Evolutionary conservation across 2,797 vertebrate species (phyloP), one percentile per base, ranked within the genome.

Genomic region (Bothrops alternatus): DNA sequence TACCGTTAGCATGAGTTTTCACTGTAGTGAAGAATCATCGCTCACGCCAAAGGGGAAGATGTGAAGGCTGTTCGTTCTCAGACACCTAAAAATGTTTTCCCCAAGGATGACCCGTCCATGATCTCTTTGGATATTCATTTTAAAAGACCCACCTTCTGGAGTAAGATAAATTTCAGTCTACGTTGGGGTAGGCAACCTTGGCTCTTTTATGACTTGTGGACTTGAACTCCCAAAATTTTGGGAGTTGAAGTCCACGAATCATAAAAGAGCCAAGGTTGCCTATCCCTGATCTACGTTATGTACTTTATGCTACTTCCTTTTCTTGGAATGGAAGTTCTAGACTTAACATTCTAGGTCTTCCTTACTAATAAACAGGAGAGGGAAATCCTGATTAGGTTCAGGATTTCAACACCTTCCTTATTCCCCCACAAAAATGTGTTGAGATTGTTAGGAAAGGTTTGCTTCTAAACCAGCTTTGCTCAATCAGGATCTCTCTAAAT

Each of bases 381-480:
- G 2, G n/a, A 95, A 95, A 94, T 92, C n/a, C 58, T 89, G 88
- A 93, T 94, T 93, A 90, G 85, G 93, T 65, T 23, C 56, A 69
- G 61, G 32, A 20, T n/a, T 60, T 90, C 25, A 57, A 93, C 61
- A 57, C 0, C 14, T 56, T 87, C 90, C 25, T 47, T 25, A 0
- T 4, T 8, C 16, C 32, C 26, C 60, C 94, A 42, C 32, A 78
- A 92, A 85, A 0, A 57, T 69, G 93, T 60, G 55, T 53, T 86
- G 85, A 88, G 90, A 37, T 25, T 5, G 88, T 93, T 95, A 73
- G 94, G 65, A 32, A 78, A 82, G 92, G 94, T 95, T 95, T 92
- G 93, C 93, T 50, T 93, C 93, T 93, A 91, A 56, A 94, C 6
- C 18, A 23, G 7, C 42, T 78, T 78, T 78, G 32, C 69, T 42